Evolutionary conservation across 2,113 vertebrate genomes (phyloP).

Genomic region (Microcebus jonahi): DNA sequence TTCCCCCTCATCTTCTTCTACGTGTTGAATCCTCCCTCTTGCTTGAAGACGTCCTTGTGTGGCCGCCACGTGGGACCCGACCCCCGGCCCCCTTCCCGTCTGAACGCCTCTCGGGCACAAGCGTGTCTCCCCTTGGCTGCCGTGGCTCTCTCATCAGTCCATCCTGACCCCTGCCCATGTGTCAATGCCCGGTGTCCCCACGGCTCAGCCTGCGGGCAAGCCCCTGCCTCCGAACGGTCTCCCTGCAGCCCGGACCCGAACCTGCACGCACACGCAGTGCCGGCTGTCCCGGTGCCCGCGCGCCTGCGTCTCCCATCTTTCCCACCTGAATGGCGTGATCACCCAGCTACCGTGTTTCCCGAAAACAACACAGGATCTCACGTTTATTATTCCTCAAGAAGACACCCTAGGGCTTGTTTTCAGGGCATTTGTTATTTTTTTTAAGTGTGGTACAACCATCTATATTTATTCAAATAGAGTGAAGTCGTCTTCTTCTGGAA

Average conservation of each 20-base stretch:
- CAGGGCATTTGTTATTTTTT: too few relatives aligned
- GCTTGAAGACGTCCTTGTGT: neutral
- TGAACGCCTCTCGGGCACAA: neutral
- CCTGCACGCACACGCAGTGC: neutral
- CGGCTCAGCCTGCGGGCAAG: neutral
- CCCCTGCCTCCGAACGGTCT: neutral
- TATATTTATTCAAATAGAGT: too few relatives aligned
- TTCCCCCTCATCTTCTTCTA: neutral
- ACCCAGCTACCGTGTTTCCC: neutral
- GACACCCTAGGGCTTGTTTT: too few relatives aligned
- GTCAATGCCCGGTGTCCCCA: neutral
- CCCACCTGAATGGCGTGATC: neutral
- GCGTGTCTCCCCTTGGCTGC: neutral
- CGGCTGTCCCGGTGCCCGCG: neutral
- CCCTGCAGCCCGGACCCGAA: neutral
- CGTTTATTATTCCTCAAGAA: too few relatives aligned
- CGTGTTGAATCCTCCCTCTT: neutral
- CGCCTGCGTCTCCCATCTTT: neutral
- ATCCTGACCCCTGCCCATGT: neutral
- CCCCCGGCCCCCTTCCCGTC: neutral
- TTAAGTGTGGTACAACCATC: too few relatives aligned
- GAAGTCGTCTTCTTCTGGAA: too few relatives aligned
- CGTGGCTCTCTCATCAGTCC: neutral
- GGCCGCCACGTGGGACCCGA: too few relatives aligned
- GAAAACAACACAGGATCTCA: too few relatives aligned